phyloP scores from a whole-genome alignment of 1,140 invertebrate genomes.

The Scylla paramamosain region DNA sequence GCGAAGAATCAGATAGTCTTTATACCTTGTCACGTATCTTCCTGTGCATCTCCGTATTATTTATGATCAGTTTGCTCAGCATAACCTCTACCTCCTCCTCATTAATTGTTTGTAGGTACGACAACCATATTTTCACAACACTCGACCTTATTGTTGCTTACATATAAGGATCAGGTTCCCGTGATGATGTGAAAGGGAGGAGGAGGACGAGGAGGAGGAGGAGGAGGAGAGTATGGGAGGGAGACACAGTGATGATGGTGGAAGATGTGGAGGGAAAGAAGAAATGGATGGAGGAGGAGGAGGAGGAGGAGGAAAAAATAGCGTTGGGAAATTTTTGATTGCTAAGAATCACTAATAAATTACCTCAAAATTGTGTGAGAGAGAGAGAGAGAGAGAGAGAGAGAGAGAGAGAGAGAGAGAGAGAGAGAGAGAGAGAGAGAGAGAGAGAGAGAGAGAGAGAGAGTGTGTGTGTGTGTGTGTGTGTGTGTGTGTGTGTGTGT shows the following conservation, averaged over 20 bases:
- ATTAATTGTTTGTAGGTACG: conserved; percentile 11
- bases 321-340: too few species aligned
- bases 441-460: conserved; percentile 37
- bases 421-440: conserved; percentile 11
- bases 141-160: not conserved
- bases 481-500: not conserved
- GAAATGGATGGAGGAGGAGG: too few species aligned
- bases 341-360: too few species aligned
- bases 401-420: not conserved
- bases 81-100: conserved; percentile 1
- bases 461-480: too few species aligned
- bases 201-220: not conserved
- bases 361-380: not conserved
- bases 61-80: conserved; percentile 31
- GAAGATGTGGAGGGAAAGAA: too few species aligned
- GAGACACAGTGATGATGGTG: not conserved
- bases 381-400: not conserved
- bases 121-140: not conserved
- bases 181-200: not conserved
- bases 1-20: conserved; percentile 38
- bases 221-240: not conserved
- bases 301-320: too few species aligned
- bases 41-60: not conserved
- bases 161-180: not conserved
- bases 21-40: conserved; percentile 21